A percentile compares a stretch with the other conserved stretches of the same genome.
Conservation (phyloP, 2,888 invertebrate genomes). For the Torymus aiolomorphi region DNA sequence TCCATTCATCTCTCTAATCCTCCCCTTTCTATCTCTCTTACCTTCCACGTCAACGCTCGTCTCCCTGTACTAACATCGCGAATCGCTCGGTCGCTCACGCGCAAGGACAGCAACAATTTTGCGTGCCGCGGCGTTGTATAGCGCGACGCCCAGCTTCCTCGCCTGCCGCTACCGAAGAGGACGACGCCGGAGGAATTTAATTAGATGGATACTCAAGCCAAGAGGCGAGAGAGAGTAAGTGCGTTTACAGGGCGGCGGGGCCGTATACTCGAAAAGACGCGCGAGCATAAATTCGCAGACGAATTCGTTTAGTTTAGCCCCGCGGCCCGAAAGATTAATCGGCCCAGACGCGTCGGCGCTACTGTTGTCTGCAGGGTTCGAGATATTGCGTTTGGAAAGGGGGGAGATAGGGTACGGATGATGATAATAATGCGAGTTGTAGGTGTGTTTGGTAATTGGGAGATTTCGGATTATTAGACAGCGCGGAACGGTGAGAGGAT, state of each 20-base stretch:
- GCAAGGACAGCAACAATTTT: conserved; percentile 29
- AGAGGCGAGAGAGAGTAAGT: background rate
- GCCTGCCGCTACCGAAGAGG: background rate
- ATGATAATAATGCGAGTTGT: no score
- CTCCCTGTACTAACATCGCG: background rate
- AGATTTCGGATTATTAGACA: no score
- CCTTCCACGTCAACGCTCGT: no score
- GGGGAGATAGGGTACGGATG: no score
- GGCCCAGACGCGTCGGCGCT: conserved; percentile 2
- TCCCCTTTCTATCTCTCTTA: no score
- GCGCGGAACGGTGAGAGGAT: no score
- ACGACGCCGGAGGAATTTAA: conserved; percentile 64
- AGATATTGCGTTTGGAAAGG: no score
- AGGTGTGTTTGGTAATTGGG: no score
- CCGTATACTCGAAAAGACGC: conserved; percentile 14
- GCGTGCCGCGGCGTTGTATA: background rate
- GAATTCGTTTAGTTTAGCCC: background rate
- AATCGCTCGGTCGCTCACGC: conserved; percentile 13
- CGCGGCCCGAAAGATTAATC: conserved; percentile 20
- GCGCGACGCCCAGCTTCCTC: background rate
- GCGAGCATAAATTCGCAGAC: conserved; percentile 11
- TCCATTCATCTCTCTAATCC: no score
- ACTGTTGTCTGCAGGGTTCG: background rate
- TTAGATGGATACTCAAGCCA: conserved; percentile 64
- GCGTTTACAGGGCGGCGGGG: background rate